Conservation (phyloP, 1,140 invertebrate species). For the Pachyrhynchus sulphureomaculatus region DNA sequence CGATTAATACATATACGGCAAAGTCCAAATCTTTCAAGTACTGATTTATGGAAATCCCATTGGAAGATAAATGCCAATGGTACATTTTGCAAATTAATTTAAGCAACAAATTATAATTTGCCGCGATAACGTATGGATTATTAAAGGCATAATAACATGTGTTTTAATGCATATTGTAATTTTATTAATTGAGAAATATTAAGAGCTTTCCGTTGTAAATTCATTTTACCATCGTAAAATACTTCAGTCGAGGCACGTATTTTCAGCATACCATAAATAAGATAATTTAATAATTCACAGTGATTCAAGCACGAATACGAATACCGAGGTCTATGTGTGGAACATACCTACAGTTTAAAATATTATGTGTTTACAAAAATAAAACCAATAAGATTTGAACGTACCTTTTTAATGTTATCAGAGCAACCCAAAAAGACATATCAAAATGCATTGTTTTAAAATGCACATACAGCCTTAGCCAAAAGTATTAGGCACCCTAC, state of each 20-base stretch:
- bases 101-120: slow-evolving; percentile 44
- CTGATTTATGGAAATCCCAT: slow-evolving; percentile 40
- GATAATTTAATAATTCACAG: slow-evolving; percentile 31
- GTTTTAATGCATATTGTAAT: slow-evolving; percentile 44
- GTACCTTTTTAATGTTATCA: too few species aligned
- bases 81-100: slow-evolving; percentile 43
- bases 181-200: slow-evolving; percentile 49
- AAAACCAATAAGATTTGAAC: too few species aligned
- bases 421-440: too few species aligned
- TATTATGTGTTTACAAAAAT: too few species aligned
- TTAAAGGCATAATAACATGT: slow-evolving; percentile 48
- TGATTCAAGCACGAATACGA: slow-evolving; percentile 14
- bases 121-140: slow-evolving; percentile 43
- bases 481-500: too few species aligned
- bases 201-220: slow-evolving; percentile 45
- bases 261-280: slow-evolving; percentile 28
- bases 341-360: too few species aligned
- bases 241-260: slow-evolving; percentile 22
- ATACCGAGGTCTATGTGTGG: background rate
- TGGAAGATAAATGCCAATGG: slow-evolving; percentile 33
- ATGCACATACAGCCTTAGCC: too few species aligned
- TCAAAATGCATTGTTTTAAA: too few species aligned
- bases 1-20: slow-evolving; percentile 35
- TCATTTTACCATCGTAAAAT: slow-evolving; percentile 26
- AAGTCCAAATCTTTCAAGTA: slow-evolving; percentile 13